Conservation (phyloP, 2,797 vertebrate genomes). For the Mus spretus region DNA sequence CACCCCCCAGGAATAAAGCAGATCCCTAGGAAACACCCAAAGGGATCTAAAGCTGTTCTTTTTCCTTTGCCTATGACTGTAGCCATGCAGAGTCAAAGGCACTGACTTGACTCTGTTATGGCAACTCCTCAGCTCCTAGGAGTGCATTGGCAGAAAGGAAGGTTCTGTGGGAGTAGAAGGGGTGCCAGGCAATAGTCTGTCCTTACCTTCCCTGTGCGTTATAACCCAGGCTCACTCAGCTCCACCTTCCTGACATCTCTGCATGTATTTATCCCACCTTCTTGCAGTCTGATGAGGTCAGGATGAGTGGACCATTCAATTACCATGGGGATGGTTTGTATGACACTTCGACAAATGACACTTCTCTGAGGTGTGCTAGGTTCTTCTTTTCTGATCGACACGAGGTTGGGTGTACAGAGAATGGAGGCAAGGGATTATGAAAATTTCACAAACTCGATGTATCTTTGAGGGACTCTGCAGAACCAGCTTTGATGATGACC, state of each 20-base stretch:
- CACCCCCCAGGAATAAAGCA: not conserved
- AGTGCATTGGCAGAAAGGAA: slow-evolving; percentile 8
- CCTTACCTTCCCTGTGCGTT: not conserved
- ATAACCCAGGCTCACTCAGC: not conserved
- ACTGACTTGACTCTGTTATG: not conserved
- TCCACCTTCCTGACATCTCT: not conserved
- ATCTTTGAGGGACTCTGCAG: not conserved
- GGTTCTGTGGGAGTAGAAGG: not conserved
- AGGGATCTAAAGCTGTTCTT: not conserved
- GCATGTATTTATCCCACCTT: not conserved
- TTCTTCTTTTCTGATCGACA: not conserved
- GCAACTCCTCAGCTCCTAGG: not conserved
- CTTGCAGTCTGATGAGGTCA: too few relatives aligned
- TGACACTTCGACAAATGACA: not conserved
- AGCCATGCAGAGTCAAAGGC: not conserved
- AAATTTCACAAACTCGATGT: not conserved
- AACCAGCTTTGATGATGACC: not conserved
- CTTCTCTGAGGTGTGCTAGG: not conserved
- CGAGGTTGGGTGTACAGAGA: not conserved
- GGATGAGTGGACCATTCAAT: not conserved
- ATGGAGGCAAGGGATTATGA: not conserved
- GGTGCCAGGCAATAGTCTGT: not conserved
- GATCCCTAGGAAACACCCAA: not conserved
- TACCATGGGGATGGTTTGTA: not conserved
- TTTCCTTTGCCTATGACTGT: not conserved